Base-by-base conservation (phyloP, 1,140 invertebrate genomes). In the Cataglyphis hispanica region DNA sequence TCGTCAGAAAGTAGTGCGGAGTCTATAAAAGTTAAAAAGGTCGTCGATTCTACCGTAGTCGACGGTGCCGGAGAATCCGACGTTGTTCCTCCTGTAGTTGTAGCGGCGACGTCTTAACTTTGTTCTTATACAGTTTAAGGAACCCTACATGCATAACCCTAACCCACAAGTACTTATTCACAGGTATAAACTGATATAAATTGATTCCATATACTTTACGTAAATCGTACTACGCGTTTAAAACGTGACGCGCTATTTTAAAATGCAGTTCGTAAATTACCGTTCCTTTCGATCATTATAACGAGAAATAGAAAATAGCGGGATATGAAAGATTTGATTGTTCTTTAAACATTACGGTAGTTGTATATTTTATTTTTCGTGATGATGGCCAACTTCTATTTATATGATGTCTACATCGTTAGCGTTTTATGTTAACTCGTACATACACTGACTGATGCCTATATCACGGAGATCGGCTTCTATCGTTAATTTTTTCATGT, bases 21-120 rank as follows among this genome's bases (percentile, higher is more conserved):
- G 53, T 91, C 93, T 25, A 94, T 95, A 78, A 94, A 94, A 87
- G 92, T 94, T 46, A 94, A 94, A 88, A 94, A 94, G 46, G 93
- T 95, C 67, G 93, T 95, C 43, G 94, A 95, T 69, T 90, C 93
- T 40, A 84, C 91, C 37, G 89, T 93, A 46, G 93, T 93, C 16
- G 94, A 94, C 34, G 93, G 91, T 77, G 90, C 92, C 31, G 93
- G 92, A 46, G 94, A 95, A 86, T 80, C 94, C 53, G 94, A 95
- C 19, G 93, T 95, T 81, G 94, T 93, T 78, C 91, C 93, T 80
- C 92, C 94, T 5, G 94, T 95, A 87, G 93, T 93, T 50, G 94
- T 95, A 76, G 93, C 93, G 63, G 94, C 94, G 83, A 95, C 94
- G 90, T 95, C 94, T 91, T 95, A 95, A 95, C 94, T 91, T 91